These are phyloP conservation scores for Isurus oxyrinchus DNA, from an alignment of 2,113 vertebrate species.

Conservation along the genomic window DNA sequence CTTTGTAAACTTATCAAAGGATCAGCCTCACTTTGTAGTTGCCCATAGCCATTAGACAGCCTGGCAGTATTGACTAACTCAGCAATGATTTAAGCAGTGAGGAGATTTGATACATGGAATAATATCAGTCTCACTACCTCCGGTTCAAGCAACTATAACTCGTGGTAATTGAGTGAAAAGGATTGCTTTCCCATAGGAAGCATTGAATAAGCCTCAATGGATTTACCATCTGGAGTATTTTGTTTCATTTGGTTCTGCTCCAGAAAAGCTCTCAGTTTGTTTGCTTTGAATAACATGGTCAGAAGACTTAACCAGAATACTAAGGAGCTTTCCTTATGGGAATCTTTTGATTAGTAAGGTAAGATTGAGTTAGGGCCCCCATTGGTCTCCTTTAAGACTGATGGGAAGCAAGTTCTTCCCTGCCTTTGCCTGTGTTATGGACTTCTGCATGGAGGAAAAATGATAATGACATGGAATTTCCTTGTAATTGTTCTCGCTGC, in stretches of 20 bases:
- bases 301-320: background rate
- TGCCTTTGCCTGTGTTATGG: too few relatives aligned
- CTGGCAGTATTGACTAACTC: background rate
- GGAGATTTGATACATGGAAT: background rate
- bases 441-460: background rate
- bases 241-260: background rate
- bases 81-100: background rate
- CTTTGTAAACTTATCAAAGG: background rate
- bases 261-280: background rate
- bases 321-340: background rate
- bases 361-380: background rate
- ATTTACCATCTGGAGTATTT: background rate
- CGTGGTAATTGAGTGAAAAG: background rate
- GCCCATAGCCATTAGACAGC: background rate
- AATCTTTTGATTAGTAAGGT: background rate
- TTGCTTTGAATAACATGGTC: background rate
- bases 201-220: background rate
- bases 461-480: background rate
- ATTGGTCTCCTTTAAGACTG: background rate
- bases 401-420: background rate
- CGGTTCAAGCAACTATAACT: background rate
- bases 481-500: background rate
- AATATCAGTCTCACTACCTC: background rate
- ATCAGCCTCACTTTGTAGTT: background rate
- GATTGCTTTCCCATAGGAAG: background rate